Conservation (phyloP, 2,113 vertebrate genomes). For the Myotis brandtii region DNA sequence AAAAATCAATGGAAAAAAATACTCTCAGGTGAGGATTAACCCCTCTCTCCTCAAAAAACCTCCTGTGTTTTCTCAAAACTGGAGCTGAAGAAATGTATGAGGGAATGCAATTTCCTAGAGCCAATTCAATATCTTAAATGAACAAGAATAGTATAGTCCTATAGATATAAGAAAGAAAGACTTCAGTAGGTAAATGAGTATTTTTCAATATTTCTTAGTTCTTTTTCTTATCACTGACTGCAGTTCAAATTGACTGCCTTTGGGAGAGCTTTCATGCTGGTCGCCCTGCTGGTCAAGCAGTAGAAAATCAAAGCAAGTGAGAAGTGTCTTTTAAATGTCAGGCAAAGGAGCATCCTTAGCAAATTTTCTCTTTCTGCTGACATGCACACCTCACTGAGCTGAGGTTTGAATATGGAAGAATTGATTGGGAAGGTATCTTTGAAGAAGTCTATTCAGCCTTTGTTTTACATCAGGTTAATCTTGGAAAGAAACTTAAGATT, state of each 20-base stretch:
- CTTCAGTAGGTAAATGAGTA: neutral
- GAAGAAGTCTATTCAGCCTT: neutral
- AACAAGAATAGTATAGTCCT: neutral
- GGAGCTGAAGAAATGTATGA: neutral
- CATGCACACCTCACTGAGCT: neutral
- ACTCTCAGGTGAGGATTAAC: too few species aligned
- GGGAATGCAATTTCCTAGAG: neutral
- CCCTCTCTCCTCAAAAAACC: too few species aligned
- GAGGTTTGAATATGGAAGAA: neutral
- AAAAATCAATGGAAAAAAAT: too few species aligned
- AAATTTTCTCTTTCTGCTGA: neutral
- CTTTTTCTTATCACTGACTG: neutral
- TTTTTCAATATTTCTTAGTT: neutral
- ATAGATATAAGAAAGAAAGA: neutral
- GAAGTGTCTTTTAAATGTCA: neutral
- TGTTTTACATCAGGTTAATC: neutral
- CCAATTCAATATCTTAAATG: neutral
- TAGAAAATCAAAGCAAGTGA: neutral
- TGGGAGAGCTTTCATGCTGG: neutral
- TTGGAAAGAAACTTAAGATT: slow-evolving; percentile 55
- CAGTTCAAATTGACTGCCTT: neutral
- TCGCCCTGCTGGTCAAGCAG: neutral
- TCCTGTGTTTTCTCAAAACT: neutral
- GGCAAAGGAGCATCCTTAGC: too few species aligned
- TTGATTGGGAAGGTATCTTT: neutral